Conservation (phyloP, 2,888 invertebrate genomes). For the Melieria picta region DNA sequence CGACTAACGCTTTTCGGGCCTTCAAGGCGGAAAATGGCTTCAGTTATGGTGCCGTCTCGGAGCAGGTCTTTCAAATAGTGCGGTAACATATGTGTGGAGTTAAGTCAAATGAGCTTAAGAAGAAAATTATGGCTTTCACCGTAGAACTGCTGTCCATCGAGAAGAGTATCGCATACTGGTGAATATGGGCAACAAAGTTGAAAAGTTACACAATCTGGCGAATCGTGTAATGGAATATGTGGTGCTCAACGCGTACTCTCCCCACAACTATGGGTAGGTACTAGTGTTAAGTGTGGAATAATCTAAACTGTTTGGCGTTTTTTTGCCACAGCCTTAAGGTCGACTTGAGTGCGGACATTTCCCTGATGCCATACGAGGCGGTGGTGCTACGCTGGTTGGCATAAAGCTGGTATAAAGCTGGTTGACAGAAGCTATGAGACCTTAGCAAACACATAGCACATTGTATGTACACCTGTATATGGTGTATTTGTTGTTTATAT, state of each 20-base stretch:
- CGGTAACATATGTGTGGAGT: slow-evolving; percentile 42
- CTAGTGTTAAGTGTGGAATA: neutral
- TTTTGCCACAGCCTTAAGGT: slow-evolving; percentile 48
- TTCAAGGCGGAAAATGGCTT: slow-evolving; percentile 53
- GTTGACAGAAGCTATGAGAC: too few species aligned
- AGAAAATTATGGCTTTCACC: neutral
- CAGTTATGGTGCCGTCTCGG: slow-evolving; percentile 53
- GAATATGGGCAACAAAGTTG: slow-evolving; percentile 56
- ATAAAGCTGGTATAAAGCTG: slow-evolving; percentile 1
- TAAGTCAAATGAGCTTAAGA: neutral
- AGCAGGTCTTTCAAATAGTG: slow-evolving; percentile 59
- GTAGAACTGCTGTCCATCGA: slow-evolving; percentile 47
- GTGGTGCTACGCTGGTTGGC: slow-evolving; percentile 53
- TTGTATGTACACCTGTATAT: too few species aligned
- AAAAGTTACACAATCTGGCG: slow-evolving; percentile 47
- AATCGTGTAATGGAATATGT: slow-evolving; percentile 52
- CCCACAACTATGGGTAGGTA: slow-evolving; percentile 52
- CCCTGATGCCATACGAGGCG: slow-evolving; percentile 57
- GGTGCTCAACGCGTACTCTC: slow-evolving; percentile 52
- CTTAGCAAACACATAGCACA: too few species aligned
- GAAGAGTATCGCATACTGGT: slow-evolving; percentile 58
- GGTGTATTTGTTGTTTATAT: too few species aligned
- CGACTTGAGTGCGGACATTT: slow-evolving; percentile 45
- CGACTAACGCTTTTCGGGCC: slow-evolving; percentile 60
- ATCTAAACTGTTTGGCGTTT: neutral